Base-by-base conservation (phyloP, 1,140 invertebrate genomes). In the Physella acuta region DNA sequence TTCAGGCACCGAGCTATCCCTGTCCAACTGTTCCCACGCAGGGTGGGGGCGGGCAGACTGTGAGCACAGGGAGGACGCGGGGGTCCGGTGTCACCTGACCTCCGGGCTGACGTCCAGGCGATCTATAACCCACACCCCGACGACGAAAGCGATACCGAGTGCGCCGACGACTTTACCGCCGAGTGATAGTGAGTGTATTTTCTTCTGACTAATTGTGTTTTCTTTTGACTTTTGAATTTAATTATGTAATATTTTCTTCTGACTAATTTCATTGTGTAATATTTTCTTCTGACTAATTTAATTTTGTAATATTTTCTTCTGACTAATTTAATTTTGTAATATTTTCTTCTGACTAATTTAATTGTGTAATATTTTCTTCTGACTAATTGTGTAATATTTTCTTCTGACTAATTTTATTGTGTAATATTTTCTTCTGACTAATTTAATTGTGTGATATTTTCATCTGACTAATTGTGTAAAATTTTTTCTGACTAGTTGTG, bases 11-110 rank as follows among this genome's bases (percentile, higher is more conserved):
- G 67, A 70, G 63, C 3, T 16, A 0, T 66, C 67, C 49, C 49
- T 73, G 31, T 62, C 1, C 37, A 34, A 66, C 49, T 73, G 71
- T 44, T 11, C 0, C 16, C 58, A 59, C 20, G 26, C 3, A 3
- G 61, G 49, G 1, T 73, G 71, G 71, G 59, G 33, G 34, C 5
- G 26, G 4, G 39, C 52, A 31, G 71, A 73, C 68, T 73, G 71
- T 52, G 56, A 58, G 55, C 71, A 73, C 39, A 39, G 28, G 31
- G 71, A 73, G 34, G 71, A 73, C 31, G 68, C 68, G 8, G 68
- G 65, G 3, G 71, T 73, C 49, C 14, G n/a, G 17, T 73, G 71
- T 33, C 24, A 52, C 31, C 55, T 3, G 14, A 11, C 16, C 20
- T 28, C 28, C 2, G n/a, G 36, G 16, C 8, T 37, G 31, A 36